Evolutionary conservation across 2,113 vertebrate species (phyloP).

Genomic region (Mionectes macconnelli): DNA sequence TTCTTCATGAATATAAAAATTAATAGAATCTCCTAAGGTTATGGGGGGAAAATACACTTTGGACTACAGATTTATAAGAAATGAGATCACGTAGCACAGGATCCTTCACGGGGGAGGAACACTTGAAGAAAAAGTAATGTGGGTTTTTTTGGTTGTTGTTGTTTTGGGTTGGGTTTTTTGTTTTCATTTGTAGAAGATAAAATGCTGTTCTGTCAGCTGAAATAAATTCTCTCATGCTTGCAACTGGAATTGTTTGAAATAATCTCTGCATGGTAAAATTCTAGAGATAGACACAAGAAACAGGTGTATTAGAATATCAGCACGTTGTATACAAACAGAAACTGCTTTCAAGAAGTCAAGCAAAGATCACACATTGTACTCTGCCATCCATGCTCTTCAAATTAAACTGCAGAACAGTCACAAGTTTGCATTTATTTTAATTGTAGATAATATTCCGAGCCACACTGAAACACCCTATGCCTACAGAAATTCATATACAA

Average conservation of each 20-base stretch:
- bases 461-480: rapidly evolving
- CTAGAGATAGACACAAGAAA: background rate
- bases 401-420: background rate
- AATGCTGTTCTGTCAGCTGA: background rate
- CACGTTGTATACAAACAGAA: background rate
- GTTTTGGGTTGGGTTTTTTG: background rate
- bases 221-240: background rate
- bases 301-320: background rate
- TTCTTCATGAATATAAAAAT: background rate
- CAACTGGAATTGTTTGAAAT: background rate
- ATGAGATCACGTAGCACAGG: background rate
- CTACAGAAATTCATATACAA: background rate
- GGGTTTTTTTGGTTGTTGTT: background rate
- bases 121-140: background rate
- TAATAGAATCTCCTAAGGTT: background rate
- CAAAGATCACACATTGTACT: background rate
- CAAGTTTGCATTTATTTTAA: background rate
- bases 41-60: background rate
- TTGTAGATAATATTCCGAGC: background rate
- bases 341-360: background rate
- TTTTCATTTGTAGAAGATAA: background rate
- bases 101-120: background rate
- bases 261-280: background rate
- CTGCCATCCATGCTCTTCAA: background rate
- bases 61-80: background rate